Base-by-base conservation (phyloP, 2,888 invertebrate genomes). In the Disparrhopalites patrizii region DNA sequence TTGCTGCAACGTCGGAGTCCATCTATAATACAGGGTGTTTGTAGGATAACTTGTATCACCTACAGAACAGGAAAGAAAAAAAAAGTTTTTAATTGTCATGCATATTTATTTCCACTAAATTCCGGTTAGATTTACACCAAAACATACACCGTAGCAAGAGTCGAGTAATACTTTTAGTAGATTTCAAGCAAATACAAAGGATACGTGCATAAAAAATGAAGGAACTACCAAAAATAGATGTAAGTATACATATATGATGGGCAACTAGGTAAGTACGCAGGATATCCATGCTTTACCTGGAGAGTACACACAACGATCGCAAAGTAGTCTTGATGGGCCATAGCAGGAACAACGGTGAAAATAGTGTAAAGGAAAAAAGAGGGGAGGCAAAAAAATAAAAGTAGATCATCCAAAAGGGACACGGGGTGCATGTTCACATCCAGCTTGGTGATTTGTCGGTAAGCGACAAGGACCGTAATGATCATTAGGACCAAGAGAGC, bases 1-100 rank as follows among this genome's bases (percentile, higher is more conserved):
- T 87, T 87, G 76, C 87, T 86, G 78, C 87, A 87, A n/a, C 89
- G 83, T n/a, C 88, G 81, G 43, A 89, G 79, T 0, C 86, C 88
- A 76, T 88, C 89, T 70, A 88, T 84, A 52, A 90, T 85, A 65
- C 89, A 83, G 0, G 87, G 84, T 0, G 89, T 89, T 79, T 90
- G 90, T 2, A 89, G 79, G 15, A 88, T 77, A 0, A 89, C 86
- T 82, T 90, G 88, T 15, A 86, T 76, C n/a, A 87, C 81, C 86
- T 87, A 77, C 65, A 78, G 77, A 75, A 71, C 62, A 65, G n/a
- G 65, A 36, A 68, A 7, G 66, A 55, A 56, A 40, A 7, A 20
- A 8, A 23, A n/a, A n/a, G n/a, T n/a, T n/a, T n/a, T n/a, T n/a
- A n/a, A n/a, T n/a, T n/a, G n/a, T n/a, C n/a, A n/a, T n/a, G n/a